These are phyloP conservation scores for Orthosia gothica DNA, from an alignment of 2,888 invertebrate species.

Conservation along the genomic window DNA sequence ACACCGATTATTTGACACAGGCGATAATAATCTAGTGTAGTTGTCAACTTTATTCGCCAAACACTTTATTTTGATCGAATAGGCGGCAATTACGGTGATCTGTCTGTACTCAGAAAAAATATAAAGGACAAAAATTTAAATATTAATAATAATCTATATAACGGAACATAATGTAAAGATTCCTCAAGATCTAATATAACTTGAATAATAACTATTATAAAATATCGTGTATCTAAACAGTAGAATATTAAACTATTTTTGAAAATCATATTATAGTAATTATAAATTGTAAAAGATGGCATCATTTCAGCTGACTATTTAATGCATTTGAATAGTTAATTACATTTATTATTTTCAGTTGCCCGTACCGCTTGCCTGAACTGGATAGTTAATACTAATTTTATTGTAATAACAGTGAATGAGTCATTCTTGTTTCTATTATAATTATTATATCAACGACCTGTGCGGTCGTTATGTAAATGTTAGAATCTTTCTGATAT, in stretches of 20 bases:
- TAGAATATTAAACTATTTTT: conserved; percentile 67
- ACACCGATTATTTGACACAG: background rate
- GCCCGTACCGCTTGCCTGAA: conserved; percentile 80
- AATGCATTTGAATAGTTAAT: conserved; percentile 61
- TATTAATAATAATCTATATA: conserved; percentile 34
- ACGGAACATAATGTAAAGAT: conserved; percentile 44
- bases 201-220: conserved; percentile 48
- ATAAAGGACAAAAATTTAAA: conserved; percentile 20
- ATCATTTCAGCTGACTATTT: conserved; percentile 47
- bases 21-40: conserved; percentile 4
- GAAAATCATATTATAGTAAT: conserved; percentile 56
- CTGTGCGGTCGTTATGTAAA: conserved; percentile 67
- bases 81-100: background rate
- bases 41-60: background rate
- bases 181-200: conserved; percentile 28
- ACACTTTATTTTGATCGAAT: background rate
- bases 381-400: conserved; percentile 77
- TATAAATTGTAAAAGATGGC: conserved; percentile 52
- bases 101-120: conserved; percentile 15
- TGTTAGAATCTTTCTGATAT: conserved; percentile 71
- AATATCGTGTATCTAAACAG: conserved; percentile 65
- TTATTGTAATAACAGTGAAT: conserved; percentile 74
- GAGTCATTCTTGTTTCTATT: conserved; percentile 74
- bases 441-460: conserved; percentile 64
- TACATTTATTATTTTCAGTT: conserved; percentile 63